Conservation (phyloP, 2,888 invertebrate genomes). For the Camponotus fellah region DNA sequence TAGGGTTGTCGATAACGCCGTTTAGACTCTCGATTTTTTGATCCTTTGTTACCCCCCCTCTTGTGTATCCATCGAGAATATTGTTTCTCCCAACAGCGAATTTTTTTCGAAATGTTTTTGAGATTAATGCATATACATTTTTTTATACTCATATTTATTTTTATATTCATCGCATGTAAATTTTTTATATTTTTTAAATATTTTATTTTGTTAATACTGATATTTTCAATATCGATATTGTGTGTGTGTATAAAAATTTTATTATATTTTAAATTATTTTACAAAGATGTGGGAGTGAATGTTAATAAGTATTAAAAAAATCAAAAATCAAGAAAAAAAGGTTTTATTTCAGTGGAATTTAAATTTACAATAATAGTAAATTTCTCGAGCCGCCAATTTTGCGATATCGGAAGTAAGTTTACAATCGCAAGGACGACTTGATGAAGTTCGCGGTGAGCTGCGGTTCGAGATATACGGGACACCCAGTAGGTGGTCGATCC, state of each 20-base stretch:
- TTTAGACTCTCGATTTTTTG: slow-evolving; percentile 51
- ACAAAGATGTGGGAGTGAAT: not conserved
- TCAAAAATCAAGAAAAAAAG: not conserved
- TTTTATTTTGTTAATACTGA: not conserved
- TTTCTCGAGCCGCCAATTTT: slow-evolving; percentile 34
- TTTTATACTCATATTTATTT: no score
- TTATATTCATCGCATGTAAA: not conserved
- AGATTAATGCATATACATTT: no score
- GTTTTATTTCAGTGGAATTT: not conserved
- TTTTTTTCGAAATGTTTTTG: not conserved
- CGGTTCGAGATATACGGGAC: slow-evolving; percentile 67
- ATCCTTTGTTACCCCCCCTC: slow-evolving; percentile 39
- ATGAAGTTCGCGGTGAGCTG: slow-evolving; percentile 49
- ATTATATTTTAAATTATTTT: not conserved
- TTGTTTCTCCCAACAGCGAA: slow-evolving; percentile 1
- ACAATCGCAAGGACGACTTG: slow-evolving; percentile 41
- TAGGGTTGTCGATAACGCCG: slow-evolving; percentile 69
- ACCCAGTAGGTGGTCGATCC: slow-evolving; percentile 79
- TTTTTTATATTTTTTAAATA: not conserved
- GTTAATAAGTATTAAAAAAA: not conserved
- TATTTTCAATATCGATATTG: no score
- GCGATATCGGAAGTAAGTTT: slow-evolving; percentile 43
- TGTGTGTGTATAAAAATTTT: not conserved
- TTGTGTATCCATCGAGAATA: slow-evolving; percentile 8
- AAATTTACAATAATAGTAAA: not conserved